phyloP scores from a whole-genome alignment of 1,140 invertebrate genomes.

The Aphelenchoides besseyi region DNA sequence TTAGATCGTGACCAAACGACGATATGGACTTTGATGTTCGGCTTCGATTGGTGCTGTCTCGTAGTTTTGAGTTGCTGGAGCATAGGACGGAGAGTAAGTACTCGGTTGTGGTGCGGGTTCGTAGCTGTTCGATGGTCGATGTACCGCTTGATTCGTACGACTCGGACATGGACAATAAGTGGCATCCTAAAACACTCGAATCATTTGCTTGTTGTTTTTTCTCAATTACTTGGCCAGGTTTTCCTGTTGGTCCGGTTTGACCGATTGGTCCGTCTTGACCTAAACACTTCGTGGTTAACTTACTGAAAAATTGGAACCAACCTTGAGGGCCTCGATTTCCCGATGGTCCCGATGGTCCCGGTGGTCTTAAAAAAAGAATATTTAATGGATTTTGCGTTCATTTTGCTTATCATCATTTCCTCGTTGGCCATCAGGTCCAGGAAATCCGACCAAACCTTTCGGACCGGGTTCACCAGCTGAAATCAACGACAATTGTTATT shows the following conservation, averaged over 20 bases:
- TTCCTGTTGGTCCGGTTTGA: not conserved
- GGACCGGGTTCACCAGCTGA: not conserved
- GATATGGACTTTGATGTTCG: not conserved
- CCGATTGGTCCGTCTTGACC: not conserved
- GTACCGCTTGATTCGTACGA: not conserved
- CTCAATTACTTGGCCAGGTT: not conserved
- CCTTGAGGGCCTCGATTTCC: not conserved
- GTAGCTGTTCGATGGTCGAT: not conserved
- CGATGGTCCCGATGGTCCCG: not conserved
- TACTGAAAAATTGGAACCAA: not conserved
- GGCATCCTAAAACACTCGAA: not conserved
- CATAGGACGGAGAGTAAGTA: not conserved
- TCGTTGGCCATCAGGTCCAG: slow-evolving; percentile 4
- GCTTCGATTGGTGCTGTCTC: not conserved
- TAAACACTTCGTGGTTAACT: not conserved
- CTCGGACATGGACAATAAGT: slow-evolving; percentile 2
- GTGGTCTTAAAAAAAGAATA: not conserved
- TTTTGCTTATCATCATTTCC: not conserved
- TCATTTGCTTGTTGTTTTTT: too few relatives aligned
- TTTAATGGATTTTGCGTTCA: not conserved
- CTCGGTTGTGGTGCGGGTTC: not conserved
- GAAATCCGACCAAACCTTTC: not conserved
- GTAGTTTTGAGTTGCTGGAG: not conserved
- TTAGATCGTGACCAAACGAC: not conserved
- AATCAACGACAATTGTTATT: not conserved